A percentile compares a stretch with the other conserved stretches of the same genome.
Evolutionary conservation across 2,797 vertebrate species (phyloP).

Genomic region (Phoebastria nigripes): DNA sequence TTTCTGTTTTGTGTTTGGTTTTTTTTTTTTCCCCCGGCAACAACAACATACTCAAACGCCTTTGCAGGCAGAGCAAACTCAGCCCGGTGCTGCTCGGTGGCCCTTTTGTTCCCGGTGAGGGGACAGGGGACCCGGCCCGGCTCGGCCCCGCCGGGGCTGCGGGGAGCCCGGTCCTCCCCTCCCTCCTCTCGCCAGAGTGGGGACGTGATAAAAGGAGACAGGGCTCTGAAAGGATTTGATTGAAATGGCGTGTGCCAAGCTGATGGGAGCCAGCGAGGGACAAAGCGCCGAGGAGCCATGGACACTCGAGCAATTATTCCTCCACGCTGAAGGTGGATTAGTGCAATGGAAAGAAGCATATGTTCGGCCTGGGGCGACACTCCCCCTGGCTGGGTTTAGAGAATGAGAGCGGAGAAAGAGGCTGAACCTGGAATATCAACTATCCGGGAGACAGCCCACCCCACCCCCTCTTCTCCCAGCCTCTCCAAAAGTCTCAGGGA

Average conservation of each 20-base stretch:
- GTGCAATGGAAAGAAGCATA: slow-evolving; percentile 99
- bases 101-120: slow-evolving; percentile 19
- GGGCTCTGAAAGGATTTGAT: slow-evolving; percentile 89
- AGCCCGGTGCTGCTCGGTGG: neutral
- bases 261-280: slow-evolving; percentile 98
- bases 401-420: slow-evolving; percentile 85
- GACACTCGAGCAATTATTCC: slow-evolving; percentile 99
- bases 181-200: slow-evolving; percentile 80
- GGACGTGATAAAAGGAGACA: slow-evolving; percentile 90
- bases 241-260: slow-evolving; percentile 99
- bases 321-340: slow-evolving; percentile 99
- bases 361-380: slow-evolving; percentile 99
- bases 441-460: slow-evolving; percentile 74
- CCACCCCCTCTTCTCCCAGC: slow-evolving; percentile 28
- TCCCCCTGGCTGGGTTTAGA: slow-evolving; percentile 97
- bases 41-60: neutral
- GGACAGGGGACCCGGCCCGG: neutral
- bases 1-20: too few species aligned
- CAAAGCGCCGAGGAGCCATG: slow-evolving; percentile 96
- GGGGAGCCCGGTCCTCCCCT: slow-evolving; percentile 76
- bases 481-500: slow-evolving; percentile 42
- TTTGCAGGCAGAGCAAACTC: neutral
- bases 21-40: neutral
- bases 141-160: slow-evolving; percentile 44
- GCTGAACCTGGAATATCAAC: slow-evolving; percentile 89